A percentile compares a stretch with the other conserved stretches of the same genome.
These are phyloP conservation scores for Mesembrinibis cayennensis DNA, from an alignment of 2,113 vertebrate genomes.

Conservation along the genomic window DNA sequence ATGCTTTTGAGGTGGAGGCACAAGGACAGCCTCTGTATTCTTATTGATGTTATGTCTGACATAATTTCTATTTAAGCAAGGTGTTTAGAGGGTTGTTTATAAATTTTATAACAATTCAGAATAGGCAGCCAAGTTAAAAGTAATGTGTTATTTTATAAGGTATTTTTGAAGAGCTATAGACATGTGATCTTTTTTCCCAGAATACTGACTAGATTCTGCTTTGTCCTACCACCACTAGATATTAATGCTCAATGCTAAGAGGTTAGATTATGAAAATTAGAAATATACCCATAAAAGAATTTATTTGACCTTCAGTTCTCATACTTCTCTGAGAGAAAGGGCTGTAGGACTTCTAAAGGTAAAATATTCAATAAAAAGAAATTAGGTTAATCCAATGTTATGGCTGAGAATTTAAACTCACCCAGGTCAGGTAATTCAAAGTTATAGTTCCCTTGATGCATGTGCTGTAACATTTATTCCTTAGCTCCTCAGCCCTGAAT, in stretches of 20 bases:
- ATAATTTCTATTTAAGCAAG: not conserved
- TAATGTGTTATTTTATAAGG: not conserved
- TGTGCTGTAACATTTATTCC: slow-evolving; percentile 37
- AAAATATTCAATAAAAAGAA: slow-evolving; percentile 61
- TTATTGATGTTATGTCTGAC: not conserved
- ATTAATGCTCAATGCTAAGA: slow-evolving; percentile 5
- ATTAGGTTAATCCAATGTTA: slow-evolving; percentile 67
- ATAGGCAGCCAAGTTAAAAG: slow-evolving; percentile 18
- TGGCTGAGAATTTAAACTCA: slow-evolving; percentile 63
- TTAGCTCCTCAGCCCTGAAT: slow-evolving; percentile 14
- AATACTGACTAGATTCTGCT: slow-evolving; percentile 15
- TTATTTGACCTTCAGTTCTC: slow-evolving; percentile 59
- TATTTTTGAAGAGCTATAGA: not conserved
- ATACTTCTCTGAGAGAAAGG: slow-evolving; percentile 26
- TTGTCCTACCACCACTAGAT: slow-evolving; percentile 1
- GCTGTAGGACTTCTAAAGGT: slow-evolving; percentile 39
- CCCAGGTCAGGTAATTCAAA: slow-evolving; percentile 55
- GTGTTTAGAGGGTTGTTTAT: not conserved
- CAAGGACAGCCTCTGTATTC: not conserved
- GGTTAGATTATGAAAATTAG: slow-evolving; percentile 56
- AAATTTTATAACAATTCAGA: not conserved
- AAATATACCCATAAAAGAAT: slow-evolving; percentile 43
- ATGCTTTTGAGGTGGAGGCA: not conserved
- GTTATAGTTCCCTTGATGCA: slow-evolving; percentile 44
- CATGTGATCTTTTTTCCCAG: not conserved